These are phyloP conservation scores for Phytoseiulus persimilis DNA, from an alignment of 2,888 invertebrate species.

Conservation along the genomic window DNA sequence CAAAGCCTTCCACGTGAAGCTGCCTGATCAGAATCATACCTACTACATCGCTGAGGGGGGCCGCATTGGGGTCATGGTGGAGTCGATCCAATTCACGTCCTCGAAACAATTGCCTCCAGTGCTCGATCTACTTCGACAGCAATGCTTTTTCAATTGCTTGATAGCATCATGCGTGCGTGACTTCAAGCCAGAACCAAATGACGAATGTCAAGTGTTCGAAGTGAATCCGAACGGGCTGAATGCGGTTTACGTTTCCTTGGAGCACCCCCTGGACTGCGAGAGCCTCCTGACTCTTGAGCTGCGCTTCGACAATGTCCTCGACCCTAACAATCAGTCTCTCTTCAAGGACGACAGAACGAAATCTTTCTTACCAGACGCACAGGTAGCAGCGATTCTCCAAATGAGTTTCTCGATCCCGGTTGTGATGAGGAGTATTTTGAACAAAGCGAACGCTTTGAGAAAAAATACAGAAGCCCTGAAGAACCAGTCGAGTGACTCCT, in stretches of 20 bases:
- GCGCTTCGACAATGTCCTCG: slow-evolving; percentile 69
- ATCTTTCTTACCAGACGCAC: slow-evolving; percentile 1
- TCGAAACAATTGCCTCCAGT: slow-evolving; percentile 84
- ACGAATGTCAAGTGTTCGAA: not conserved
- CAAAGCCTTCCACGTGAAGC: slow-evolving; percentile 45
- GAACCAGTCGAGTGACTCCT: not conserved
- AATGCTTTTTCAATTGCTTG: slow-evolving; percentile 80
- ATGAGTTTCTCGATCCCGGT: slow-evolving; percentile 82
- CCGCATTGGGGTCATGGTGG: slow-evolving; percentile 65
- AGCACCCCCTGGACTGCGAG: slow-evolving; percentile 76
- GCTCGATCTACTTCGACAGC: slow-evolving; percentile 71
- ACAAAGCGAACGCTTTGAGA: slow-evolving; percentile 49
- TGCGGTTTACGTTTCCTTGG: slow-evolving; percentile 70
- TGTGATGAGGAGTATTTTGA: slow-evolving; percentile 75
- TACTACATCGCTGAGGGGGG: slow-evolving; percentile 61
- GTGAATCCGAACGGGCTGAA: not conserved
- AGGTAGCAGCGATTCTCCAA: slow-evolving; percentile 45
- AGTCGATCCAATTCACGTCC: slow-evolving; percentile 81
- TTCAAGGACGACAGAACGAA: slow-evolving; percentile 46
- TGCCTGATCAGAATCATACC: slow-evolving; percentile 86
- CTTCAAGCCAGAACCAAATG: not conserved
- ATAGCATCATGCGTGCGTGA: slow-evolving; percentile 73
- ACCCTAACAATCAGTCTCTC: slow-evolving; percentile 68
- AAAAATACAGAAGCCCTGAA: slow-evolving; percentile 36
- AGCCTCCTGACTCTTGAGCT: slow-evolving; percentile 86